A percentile compares a stretch with the other conserved stretches of the same genome.
phyloP scores from a whole-genome alignment of 2,888 invertebrate genomes.

The Griposia aprilina region DNA sequence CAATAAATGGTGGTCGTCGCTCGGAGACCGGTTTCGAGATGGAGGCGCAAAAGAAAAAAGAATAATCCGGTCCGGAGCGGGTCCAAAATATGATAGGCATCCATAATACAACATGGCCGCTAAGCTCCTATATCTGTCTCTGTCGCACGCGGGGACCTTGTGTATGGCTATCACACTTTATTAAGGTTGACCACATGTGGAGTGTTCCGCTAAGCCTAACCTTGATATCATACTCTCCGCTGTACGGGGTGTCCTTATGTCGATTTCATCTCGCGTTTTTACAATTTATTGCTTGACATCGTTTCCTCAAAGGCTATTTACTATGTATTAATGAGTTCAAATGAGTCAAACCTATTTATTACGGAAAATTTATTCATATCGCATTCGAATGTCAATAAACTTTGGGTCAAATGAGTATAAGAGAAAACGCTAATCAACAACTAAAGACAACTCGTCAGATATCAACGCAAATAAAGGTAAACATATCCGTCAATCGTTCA shows the following conservation, averaged over 20 bases:
- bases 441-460: not conserved
- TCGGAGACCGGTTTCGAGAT: conserved; percentile 88
- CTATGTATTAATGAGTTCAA: conserved; percentile 36
- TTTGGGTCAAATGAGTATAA: conserved; percentile 9
- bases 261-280: conserved; percentile 63
- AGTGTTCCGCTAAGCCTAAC: conserved; percentile 91
- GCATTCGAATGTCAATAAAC: conserved; percentile 41
- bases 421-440: not conserved
- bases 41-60: conserved; percentile 88
- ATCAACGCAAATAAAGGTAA: no score
- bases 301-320: conserved; percentile 32
- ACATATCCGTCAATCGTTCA: no score
- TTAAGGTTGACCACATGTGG: conserved; percentile 91
- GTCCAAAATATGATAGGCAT: conserved; percentile 91
- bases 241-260: conserved; percentile 83
- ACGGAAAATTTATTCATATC: conserved; percentile 17
- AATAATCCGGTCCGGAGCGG: conserved; percentile 89
- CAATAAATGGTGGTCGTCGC: conserved; percentile 90
- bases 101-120: conserved; percentile 91
- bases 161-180: conserved; percentile 86
- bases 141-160: conserved; percentile 75
- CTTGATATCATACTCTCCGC: conserved; percentile 90
- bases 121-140: conserved; percentile 86
- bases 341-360: conserved; percentile 42
- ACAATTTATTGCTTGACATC: conserved; percentile 58